Base-by-base conservation (phyloP, 1,140 invertebrate genomes). In the Drosophila ercepeae region DNA sequence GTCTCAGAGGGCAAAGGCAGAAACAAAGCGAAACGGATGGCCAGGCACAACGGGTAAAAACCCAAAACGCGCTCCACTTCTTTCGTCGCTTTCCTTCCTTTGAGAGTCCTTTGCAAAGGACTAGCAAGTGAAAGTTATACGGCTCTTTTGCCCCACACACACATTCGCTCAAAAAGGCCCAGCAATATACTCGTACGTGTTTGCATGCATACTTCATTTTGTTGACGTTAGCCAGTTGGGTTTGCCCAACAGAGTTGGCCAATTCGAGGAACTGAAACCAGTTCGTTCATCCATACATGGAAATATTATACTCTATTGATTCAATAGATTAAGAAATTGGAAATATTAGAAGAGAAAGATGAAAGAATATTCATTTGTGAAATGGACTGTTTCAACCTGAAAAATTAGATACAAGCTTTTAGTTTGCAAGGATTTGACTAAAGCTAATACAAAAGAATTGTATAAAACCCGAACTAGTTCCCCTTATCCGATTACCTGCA, bases 1-100 rank as follows among this genome's bases (percentile, higher is more conserved):
- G 48, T 57, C 57, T 65, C 48, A 49, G 45, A 72, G 60, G 59
- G 60, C 29, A 48, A 48, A 60, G 57, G 13, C 29, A 45, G 6
- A 42, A 42, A 42, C 34, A 21, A 19, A 16, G 13, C 16, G 34
- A 16, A 61, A 48, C 70, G 13, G 53, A 39, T 34, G 53, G 45
- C 21, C 45, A 29, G 46, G 60, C 52, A 51, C 32, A 32, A 54
- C 53, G 70, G 81, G 71, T 72, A 75, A 84, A 42, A 84, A 84
- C 53, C 76, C 81, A 81, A 32, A 59, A 50, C 49, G 57, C 34
- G 32, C 42, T 55, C 32, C 52, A 58, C 36, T 73, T 55, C 59
- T 36, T 39, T 29, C 41, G 46, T 6, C 27, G 36, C 36, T 34
- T 39, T 23, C 14, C 39, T 19, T 42, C 49, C 44, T 60, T 61